Conservation (phyloP, 2,113 vertebrate genomes). For the Platichthys flesus region DNA sequence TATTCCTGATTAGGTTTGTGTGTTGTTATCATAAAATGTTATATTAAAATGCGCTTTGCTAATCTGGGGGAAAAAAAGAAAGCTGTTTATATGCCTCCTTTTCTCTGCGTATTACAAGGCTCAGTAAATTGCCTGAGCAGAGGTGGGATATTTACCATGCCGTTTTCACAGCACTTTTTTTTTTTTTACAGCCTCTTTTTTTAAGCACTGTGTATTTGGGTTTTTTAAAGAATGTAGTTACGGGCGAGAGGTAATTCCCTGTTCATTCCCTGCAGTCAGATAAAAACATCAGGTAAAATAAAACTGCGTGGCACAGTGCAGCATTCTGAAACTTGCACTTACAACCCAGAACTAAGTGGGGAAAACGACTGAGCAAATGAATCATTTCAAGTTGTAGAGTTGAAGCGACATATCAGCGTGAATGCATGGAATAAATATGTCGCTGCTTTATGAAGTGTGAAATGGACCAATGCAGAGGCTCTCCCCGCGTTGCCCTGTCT, state of each 20-base stretch:
- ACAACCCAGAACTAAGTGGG: conserved; percentile 50
- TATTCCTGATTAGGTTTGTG: conserved; percentile 58
- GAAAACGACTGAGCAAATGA: conserved; percentile 66
- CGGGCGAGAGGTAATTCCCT: conserved; percentile 52
- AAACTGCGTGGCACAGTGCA: conserved; percentile 41
- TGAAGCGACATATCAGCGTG: conserved; percentile 50
- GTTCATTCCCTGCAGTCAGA: conserved; percentile 53
- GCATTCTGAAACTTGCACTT: conserved; percentile 51
- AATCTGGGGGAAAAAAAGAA: conserved; percentile 41
- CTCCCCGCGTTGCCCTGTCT: conserved; percentile 46
- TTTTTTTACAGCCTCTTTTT: conserved; percentile 50
- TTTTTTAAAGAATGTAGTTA: conserved; percentile 59
- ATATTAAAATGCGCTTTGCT: conserved; percentile 33
- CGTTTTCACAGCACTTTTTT: conserved; percentile 47
- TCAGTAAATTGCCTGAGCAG: conserved; percentile 54
- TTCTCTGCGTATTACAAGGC: conserved; percentile 40
- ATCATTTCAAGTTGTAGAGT: conserved; percentile 62
- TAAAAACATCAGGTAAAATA: conserved; percentile 55
- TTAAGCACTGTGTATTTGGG: conserved; percentile 38
- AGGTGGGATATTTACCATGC: conserved; percentile 58
- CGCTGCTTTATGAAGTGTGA: conserved; percentile 77
- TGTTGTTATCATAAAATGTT: conserved; percentile 50
- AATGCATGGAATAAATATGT: conserved; percentile 76
- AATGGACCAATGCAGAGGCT: conserved; percentile 68
- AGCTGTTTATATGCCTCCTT: conserved; percentile 40